Conservation (phyloP, 2,797 vertebrate species). For the Mus minutoides region DNA sequence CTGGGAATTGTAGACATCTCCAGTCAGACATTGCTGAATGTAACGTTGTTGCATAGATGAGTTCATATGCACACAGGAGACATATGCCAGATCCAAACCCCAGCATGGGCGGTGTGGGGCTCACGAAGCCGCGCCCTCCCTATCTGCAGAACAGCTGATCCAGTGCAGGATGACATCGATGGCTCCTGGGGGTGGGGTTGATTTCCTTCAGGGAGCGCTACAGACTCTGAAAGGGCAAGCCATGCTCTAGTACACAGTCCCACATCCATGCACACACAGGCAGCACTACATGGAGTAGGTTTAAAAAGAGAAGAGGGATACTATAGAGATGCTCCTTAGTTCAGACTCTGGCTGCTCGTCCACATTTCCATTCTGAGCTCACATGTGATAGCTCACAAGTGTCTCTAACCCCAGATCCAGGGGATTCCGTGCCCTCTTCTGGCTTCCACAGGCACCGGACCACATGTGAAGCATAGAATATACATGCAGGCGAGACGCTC, state of each 20-base stretch:
- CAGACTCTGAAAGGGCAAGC: neutral
- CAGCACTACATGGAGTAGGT: neutral
- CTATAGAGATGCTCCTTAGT: neutral
- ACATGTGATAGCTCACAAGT: neutral
- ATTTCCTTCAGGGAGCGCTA: neutral
- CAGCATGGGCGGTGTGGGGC: too few relatives aligned
- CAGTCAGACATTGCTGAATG: neutral
- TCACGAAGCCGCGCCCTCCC: too few relatives aligned
- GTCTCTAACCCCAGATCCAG: neutral
- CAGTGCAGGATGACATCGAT: neutral
- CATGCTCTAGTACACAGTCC: neutral
- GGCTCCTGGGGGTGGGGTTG: neutral
- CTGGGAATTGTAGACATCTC: neutral
- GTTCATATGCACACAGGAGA: neutral
- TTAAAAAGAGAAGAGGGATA: neutral
- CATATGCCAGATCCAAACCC: neutral
- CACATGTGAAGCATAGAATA: neutral
- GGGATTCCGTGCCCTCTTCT: neutral
- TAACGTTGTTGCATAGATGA: neutral
- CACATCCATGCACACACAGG: neutral
- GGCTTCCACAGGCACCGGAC: neutral
- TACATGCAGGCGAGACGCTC: neutral
- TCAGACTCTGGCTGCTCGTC: neutral
- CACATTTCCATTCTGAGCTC: neutral
- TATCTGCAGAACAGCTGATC: neutral